Evolutionary conservation across 1,140 invertebrate genomes (phyloP), one percentile per base, ranked within the genome.

Genomic region (Dolichoris vasculosae): DNA sequence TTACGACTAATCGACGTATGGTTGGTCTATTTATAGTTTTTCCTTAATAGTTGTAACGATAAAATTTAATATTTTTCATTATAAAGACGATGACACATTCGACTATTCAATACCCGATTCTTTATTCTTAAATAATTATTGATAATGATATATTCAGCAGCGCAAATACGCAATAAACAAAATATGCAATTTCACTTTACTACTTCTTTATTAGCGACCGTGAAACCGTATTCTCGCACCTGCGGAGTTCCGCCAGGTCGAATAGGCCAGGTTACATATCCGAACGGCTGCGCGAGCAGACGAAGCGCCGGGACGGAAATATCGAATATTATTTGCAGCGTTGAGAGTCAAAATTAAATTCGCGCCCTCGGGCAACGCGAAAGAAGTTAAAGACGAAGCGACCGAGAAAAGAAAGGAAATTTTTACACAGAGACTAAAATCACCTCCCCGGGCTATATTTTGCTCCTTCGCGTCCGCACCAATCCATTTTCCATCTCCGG

Each of bases 261-360:
- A 46, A 46, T 46, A n/a, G n/a, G n/a, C n/a, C n/a, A n/a, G n/a
- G n/a, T n/a, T n/a, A n/a, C n/a, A n/a, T n/a, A n/a, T n/a, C n/a
- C n/a, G n/a, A n/a, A n/a, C n/a, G n/a, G n/a, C n/a, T n/a, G n/a
- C 15, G 48, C 48, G 64, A 13, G 64, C 64, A 15, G 17, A 13
- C n/a, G 8, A n/a, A 35, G 64, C n/a, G 64, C 23, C 64, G n/a
- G 63, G 63, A 30, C 64, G 80, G 43, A 51, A 51, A 48, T 23
- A 15, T 38, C 40, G 30, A 55, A 48, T 51, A 51, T 51, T 55
- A 17, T 30, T n/a, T 32, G 63, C 32, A 32, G 15, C 67, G 13
- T 43, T 40, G 48, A 13, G 51, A 17, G 59, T 48, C 43, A 59
- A 69, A 84, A 51, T 67, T 84, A 84, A 84, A 78, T 67, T 84